Evolutionary conservation across 2,888 invertebrate species (phyloP).

Genomic region (Dynastes grantii): DNA sequence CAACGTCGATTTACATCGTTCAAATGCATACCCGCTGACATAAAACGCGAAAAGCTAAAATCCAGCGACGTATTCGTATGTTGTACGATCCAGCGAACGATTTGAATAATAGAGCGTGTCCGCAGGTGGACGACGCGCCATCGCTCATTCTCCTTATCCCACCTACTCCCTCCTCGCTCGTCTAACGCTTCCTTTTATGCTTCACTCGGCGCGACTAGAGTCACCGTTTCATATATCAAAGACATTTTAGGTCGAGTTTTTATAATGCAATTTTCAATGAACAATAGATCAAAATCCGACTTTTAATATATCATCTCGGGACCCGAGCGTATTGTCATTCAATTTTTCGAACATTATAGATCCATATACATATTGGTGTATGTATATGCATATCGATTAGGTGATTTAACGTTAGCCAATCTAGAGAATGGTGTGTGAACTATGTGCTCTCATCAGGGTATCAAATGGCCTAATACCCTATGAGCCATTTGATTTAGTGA

Average conservation of each 20-base stretch:
- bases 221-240: slow-evolving; percentile 45
- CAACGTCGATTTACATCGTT: no score
- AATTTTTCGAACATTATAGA: neutral
- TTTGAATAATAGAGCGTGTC: slow-evolving; percentile 63
- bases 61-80: no score
- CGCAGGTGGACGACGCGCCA: slow-evolving; percentile 61
- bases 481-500: no score
- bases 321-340: slow-evolving; percentile 24
- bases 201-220: slow-evolving; percentile 43
- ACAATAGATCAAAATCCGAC: slow-evolving; percentile 47
- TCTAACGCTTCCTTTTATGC: slow-evolving; percentile 2
- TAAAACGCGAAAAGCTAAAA: no score
- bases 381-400: no score
- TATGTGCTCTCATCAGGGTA: no score
- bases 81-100: slow-evolving; percentile 57
- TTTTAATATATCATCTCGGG: slow-evolving; percentile 44
- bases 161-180: no score
- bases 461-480: no score
- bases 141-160: slow-evolving; percentile 61
- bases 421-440: no score
- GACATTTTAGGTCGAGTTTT: slow-evolving; percentile 40
- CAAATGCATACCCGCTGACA: no score
- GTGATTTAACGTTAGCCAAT: no score
- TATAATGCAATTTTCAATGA: slow-evolving; percentile 47
- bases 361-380: no score